Conservation (phyloP, 2,888 invertebrate species). For the Limnephilus rhombicus region DNA sequence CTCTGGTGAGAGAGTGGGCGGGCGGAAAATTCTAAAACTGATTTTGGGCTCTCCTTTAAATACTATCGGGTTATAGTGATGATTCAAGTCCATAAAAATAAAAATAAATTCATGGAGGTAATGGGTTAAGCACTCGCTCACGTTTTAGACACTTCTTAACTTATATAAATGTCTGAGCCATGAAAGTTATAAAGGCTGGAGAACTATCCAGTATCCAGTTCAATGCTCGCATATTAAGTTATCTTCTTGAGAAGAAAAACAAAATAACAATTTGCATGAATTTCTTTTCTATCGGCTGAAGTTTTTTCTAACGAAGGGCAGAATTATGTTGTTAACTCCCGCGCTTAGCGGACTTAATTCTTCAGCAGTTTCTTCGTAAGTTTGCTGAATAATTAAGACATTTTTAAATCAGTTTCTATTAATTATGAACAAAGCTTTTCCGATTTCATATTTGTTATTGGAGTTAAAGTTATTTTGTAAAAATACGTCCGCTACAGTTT, state of each 20-base stretch:
- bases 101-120: too few relatives aligned
- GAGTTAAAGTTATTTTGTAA: not conserved
- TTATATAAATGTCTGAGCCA: not conserved
- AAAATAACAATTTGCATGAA: conserved; percentile 63
- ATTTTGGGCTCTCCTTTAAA: too few relatives aligned
- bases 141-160: not conserved
- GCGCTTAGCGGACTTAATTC: not conserved
- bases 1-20: too few relatives aligned
- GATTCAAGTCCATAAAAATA: too few relatives aligned
- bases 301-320: conserved; percentile 34
- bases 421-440: not conserved
- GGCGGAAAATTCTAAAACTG: too few relatives aligned
- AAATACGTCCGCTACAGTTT: not conserved
- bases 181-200: conserved; percentile 18
- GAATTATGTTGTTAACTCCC: conserved; percentile 2
- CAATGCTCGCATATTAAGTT: conserved; percentile 60
- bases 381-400: conserved; percentile 21
- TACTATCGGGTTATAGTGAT: too few relatives aligned
- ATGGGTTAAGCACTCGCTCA: not conserved
- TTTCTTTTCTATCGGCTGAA: conserved; percentile 47
- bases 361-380: not conserved
- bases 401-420: not conserved
- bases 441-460: not conserved
- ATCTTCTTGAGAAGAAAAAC: conserved; percentile 59
- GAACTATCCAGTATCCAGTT: conserved; percentile 63